Evolutionary conservation across 2,113 vertebrate species (phyloP).

Genomic region (Arenaria interpres): DNA sequence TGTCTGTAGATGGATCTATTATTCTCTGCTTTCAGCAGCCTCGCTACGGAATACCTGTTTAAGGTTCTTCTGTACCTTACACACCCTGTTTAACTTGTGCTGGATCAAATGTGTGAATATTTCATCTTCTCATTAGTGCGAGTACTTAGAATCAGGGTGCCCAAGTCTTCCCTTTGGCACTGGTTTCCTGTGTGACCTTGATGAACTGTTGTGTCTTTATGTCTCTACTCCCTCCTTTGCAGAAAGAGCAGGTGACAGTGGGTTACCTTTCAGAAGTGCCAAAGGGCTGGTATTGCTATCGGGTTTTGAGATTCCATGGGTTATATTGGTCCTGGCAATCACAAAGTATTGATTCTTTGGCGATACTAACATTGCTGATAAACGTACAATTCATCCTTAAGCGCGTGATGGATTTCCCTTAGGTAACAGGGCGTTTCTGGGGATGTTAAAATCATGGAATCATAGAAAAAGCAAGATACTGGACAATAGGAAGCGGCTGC

Average conservation of each 20-base stretch:
- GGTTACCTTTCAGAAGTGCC: background rate
- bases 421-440: background rate
- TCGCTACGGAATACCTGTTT: background rate
- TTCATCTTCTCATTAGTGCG: background rate
- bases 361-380: background rate
- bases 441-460: background rate
- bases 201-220: background rate
- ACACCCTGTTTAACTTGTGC: background rate
- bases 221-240: background rate
- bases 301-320: background rate
- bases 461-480: background rate
- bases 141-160: background rate
- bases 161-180: background rate
- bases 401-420: background rate
- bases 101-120: background rate
- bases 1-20: background rate
- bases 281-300: background rate
- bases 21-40: background rate
- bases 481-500: rapidly evolving
- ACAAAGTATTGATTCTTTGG: background rate
- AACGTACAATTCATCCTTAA: background rate
- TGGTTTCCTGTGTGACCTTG: background rate
- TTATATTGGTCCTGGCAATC: background rate
- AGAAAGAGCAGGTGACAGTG: background rate
- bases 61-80: background rate